phyloP scores from a whole-genome alignment of 1,140 invertebrate genomes.

The Ceratitis capitata region DNA sequence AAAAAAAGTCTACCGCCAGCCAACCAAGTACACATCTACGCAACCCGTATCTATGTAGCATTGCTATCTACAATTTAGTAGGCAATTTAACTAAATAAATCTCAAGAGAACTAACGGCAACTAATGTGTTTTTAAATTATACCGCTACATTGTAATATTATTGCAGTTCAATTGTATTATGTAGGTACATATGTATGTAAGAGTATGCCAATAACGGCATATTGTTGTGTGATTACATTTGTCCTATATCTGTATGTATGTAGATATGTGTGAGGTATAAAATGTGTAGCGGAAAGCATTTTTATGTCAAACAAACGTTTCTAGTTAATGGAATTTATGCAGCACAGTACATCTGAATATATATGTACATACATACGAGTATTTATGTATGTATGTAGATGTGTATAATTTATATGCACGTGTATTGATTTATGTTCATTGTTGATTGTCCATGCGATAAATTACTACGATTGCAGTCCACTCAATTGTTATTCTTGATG shows the following conservation, averaged over 20 bases:
- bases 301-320: not conserved
- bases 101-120: not conserved
- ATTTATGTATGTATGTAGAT: not conserved
- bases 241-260: not conserved
- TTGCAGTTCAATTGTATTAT: no score
- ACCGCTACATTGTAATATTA: not conserved
- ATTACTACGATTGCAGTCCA: not conserved
- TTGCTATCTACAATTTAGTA: no score
- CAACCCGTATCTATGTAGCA: no score
- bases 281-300: not conserved
- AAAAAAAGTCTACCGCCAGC: no score
- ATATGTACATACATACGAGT: not conserved
- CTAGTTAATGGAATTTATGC: no score
- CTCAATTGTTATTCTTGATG: not conserved
- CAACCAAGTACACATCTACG: no score
- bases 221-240: no score
- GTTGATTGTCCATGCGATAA: not conserved
- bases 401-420: no score
- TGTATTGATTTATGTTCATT: not conserved
- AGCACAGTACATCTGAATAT: not conserved
- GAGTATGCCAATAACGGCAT: not conserved
- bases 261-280: not conserved
- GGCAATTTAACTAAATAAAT: not conserved
- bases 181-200: not conserved
- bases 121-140: constrained; percentile 13